Conservation (phyloP, 1,140 invertebrate genomes). For the Apis cerana region DNA sequence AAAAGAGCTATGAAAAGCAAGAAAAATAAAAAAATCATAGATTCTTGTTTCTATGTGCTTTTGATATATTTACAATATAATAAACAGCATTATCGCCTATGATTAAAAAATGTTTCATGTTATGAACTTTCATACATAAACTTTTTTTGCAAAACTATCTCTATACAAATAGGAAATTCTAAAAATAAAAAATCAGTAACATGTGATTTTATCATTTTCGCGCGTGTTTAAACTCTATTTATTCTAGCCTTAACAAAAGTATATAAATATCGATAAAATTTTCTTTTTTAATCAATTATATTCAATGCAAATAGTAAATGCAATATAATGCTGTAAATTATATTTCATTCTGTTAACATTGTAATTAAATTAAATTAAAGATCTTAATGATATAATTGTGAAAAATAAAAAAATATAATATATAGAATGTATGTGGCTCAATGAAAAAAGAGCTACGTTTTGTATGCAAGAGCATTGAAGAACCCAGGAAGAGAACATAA, state of each 20-base stretch:
- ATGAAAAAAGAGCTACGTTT: neutral
- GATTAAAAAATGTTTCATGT: neutral
- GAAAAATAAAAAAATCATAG: neutral
- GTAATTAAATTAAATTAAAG: neutral
- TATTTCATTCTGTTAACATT: neutral
- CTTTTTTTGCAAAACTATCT: neutral
- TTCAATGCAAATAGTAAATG: no score
- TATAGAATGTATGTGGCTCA: no score
- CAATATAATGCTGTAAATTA: neutral
- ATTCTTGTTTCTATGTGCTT: neutral
- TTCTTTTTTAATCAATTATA: neutral
- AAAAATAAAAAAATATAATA: conserved; percentile 15
- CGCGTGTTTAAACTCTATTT: neutral
- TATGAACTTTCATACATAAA: neutral
- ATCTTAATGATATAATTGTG: neutral
- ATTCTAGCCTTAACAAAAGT: neutral
- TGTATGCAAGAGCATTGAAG: neutral
- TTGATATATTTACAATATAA: neutral
- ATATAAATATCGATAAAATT: neutral
- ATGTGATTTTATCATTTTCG: neutral
- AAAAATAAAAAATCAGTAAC: neutral
- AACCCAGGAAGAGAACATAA: conserved; percentile 16
- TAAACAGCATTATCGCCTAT: conserved; percentile 34
- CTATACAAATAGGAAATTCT: neutral
- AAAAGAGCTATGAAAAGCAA: neutral